Evolutionary conservation across 2,888 invertebrate species (phyloP).

Genomic region (Electrophaes corylata): DNA sequence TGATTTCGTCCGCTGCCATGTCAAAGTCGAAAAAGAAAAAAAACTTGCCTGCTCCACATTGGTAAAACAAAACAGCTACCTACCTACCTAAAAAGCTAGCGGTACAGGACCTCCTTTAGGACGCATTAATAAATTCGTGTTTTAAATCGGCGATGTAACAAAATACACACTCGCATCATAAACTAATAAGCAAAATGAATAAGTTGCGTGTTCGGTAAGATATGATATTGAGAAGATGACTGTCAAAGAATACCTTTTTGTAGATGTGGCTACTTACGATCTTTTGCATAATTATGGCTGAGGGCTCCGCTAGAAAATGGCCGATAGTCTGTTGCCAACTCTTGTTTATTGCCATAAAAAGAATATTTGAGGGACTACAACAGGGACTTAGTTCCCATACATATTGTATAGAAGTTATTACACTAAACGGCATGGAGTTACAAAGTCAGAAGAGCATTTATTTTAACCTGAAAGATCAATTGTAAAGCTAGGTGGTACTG

Average conservation of each 20-base stretch:
- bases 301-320: no score
- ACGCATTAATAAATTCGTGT: slow-evolving; percentile 25
- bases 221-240: slow-evolving; percentile 19
- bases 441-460: no score
- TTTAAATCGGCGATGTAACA: slow-evolving; percentile 19
- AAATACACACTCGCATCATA: slow-evolving; percentile 15
- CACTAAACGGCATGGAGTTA: no score
- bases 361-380: no score
- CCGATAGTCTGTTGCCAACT: no score
- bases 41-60: slow-evolving; percentile 6
- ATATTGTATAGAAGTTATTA: no score
- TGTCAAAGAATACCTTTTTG: slow-evolving; percentile 17
- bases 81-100: slow-evolving; percentile 24
- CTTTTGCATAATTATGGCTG: no score
- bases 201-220: slow-evolving; percentile 20
- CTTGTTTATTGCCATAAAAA: no score
- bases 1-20: not conserved
- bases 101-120: slow-evolving; percentile 5
- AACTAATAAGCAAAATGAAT: slow-evolving; percentile 5
- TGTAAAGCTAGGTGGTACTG: no score
- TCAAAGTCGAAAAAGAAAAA: not conserved
- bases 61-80: slow-evolving; percentile 19
- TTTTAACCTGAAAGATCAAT: no score
- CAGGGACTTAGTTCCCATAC: no score
- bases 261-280: slow-evolving; percentile 5